Evolutionary conservation across 2,797 vertebrate species (phyloP).

Genomic region (Sebastes diaconus): DNA sequence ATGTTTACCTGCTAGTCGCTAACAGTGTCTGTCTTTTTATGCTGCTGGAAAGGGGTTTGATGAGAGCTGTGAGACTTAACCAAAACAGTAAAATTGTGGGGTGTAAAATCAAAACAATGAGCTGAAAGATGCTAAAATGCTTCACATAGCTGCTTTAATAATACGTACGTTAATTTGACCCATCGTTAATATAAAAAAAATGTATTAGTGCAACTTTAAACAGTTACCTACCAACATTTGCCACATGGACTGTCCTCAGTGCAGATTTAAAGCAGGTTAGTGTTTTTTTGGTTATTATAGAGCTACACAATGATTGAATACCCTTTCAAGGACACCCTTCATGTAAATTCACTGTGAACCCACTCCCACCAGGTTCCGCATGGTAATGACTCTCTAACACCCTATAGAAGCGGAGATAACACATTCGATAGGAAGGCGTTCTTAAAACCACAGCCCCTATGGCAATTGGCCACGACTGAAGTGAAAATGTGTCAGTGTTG

Average conservation of each 20-base stretch:
- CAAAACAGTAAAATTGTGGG: too few species aligned
- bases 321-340: slow-evolving; percentile 44
- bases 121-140: neutral
- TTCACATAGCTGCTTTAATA: neutral
- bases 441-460: neutral
- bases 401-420: slow-evolving; percentile 18
- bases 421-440: neutral
- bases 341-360: slow-evolving; percentile 27
- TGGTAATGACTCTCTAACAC: slow-evolving; percentile 44
- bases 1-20: too few species aligned
- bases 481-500: slow-evolving; percentile 29
- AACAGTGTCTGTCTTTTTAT: too few species aligned
- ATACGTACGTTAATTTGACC: neutral
- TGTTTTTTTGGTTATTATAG: neutral
- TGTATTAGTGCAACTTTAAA: neutral
- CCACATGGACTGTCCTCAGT: neutral
- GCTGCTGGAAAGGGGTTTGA: too few species aligned
- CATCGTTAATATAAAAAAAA: too few species aligned
- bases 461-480: slow-evolving; percentile 36
- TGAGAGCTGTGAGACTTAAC: too few species aligned
- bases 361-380: slow-evolving; percentile 25
- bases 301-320: slow-evolving; percentile 48
- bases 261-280: neutral
- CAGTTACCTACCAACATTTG: neutral
- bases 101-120: too few species aligned